Evolutionary conservation across 2,888 invertebrate genomes (phyloP).

Genomic region (Rhogogaster chlorosoma): DNA sequence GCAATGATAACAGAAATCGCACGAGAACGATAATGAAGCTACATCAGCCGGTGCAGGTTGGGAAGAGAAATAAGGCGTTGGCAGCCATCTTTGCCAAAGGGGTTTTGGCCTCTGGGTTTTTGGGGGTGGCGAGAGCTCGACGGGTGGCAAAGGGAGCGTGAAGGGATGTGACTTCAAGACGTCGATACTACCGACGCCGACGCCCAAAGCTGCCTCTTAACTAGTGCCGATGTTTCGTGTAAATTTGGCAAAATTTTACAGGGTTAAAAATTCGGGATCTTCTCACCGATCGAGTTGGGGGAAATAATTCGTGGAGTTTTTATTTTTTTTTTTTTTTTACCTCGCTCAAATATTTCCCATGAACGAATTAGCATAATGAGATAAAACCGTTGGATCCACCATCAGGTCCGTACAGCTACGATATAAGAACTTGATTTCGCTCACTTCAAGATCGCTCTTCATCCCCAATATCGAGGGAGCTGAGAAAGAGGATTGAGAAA

Average conservation of each 20-base stretch:
- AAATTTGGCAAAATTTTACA: neutral
- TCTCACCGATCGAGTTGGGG: too few species aligned
- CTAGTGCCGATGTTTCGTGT: neutral
- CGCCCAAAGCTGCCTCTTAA: conserved; percentile 51
- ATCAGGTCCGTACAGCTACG: neutral
- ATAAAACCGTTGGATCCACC: neutral
- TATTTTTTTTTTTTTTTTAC: neutral
- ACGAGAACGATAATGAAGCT: neutral
- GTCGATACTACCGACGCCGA: conserved; percentile 67
- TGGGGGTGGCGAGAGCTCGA: conserved; percentile 65
- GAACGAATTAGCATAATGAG: neutral
- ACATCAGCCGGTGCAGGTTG: neutral
- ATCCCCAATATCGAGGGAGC: conserved; percentile 8
- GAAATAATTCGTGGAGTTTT: neutral
- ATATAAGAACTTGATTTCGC: neutral
- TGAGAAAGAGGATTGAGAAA: conserved; percentile 56
- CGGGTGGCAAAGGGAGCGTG: conserved; percentile 59
- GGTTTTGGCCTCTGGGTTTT: conserved; percentile 63
- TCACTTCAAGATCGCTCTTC: neutral
- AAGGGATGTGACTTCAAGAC: conserved; percentile 68
- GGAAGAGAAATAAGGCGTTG: conserved; percentile 51
- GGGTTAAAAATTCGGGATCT: neutral
- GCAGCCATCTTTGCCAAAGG: conserved; percentile 70
- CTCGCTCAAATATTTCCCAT: neutral
- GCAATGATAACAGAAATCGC: too few species aligned